Conservation (phyloP, 2,797 vertebrate genomes). For the Emydoidea blandingii region DNA sequence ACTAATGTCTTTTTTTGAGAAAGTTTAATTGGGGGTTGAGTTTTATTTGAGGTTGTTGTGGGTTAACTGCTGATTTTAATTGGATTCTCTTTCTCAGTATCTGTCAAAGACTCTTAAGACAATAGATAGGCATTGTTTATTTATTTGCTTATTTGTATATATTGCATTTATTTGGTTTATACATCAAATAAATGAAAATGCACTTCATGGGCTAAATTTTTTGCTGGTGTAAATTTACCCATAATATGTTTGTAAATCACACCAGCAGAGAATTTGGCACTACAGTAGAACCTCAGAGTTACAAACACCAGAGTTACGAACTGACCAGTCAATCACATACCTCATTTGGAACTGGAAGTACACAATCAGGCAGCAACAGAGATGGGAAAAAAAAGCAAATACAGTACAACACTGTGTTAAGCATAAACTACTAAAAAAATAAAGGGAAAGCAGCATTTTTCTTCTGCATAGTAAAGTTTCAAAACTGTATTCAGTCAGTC, state of each 20-base stretch:
- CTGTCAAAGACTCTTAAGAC: conserved; percentile 30
- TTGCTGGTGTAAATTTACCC: conserved; percentile 19
- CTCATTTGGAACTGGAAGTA: too few relatives aligned
- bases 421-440: too few relatives aligned
- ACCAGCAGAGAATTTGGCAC: not conserved
- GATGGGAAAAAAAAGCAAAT: too few relatives aligned
- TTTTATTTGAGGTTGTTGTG: conserved; percentile 68
- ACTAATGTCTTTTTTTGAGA: conserved; percentile 19
- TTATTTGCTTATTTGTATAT: not conserved
- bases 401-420: too few relatives aligned
- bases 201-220: accelerated
- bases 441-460: not conserved
- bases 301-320: too few relatives aligned
- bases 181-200: conserved; percentile 49
- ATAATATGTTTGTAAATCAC: not conserved
- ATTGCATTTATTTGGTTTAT: conserved; percentile 26
- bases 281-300: not conserved
- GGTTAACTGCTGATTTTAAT: conserved; percentile 52
- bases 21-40: conserved; percentile 45
- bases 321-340: too few relatives aligned
- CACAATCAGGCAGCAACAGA: too few relatives aligned
- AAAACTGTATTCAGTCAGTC: too few relatives aligned
- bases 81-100: conserved; percentile 41
- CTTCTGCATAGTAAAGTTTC: not conserved
- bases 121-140: not conserved